phyloP scores from a whole-genome alignment of 2,888 invertebrate species.

The Lasiommata megera region DNA sequence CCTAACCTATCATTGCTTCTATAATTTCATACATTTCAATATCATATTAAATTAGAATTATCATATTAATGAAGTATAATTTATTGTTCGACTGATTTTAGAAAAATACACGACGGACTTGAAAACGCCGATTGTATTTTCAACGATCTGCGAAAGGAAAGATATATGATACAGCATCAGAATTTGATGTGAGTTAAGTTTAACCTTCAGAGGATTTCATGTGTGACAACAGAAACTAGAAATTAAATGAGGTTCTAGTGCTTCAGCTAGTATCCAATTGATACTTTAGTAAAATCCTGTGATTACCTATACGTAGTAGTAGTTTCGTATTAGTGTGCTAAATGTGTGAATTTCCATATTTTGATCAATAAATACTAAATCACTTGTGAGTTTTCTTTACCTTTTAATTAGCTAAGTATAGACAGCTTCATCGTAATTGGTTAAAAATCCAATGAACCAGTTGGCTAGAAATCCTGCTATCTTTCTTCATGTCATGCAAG shows the following conservation, averaged over 20 bases:
- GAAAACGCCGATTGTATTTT: slow-evolving; percentile 58
- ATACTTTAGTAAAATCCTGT: not conserved
- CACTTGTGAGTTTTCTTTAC: not conserved
- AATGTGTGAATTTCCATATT: not conserved
- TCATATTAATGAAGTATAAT: too few relatives aligned
- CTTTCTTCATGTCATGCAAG: too few relatives aligned
- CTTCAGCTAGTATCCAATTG: not conserved
- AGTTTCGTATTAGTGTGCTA: not conserved
- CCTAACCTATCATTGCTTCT: too few relatives aligned
- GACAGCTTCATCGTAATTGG: not conserved
- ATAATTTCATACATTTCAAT: too few relatives aligned
- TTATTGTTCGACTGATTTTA: slow-evolving; percentile 7
- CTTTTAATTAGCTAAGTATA: not conserved
- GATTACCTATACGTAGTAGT: not conserved
- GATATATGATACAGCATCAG: slow-evolving; percentile 64
- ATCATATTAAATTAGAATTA: too few relatives aligned
- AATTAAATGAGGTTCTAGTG: not conserved
- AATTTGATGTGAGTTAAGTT: slow-evolving; percentile 66
- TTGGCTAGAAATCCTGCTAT: not conserved
- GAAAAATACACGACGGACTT: slow-evolving; percentile 23
- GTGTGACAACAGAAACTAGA: slow-evolving; percentile 1
- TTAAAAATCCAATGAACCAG: not conserved
- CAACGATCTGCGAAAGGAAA: slow-evolving; percentile 63
- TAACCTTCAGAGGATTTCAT: not conserved
- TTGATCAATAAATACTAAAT: not conserved